Evolutionary conservation across 2,113 vertebrate species (phyloP).

Genomic region (Raja brachyura): DNA sequence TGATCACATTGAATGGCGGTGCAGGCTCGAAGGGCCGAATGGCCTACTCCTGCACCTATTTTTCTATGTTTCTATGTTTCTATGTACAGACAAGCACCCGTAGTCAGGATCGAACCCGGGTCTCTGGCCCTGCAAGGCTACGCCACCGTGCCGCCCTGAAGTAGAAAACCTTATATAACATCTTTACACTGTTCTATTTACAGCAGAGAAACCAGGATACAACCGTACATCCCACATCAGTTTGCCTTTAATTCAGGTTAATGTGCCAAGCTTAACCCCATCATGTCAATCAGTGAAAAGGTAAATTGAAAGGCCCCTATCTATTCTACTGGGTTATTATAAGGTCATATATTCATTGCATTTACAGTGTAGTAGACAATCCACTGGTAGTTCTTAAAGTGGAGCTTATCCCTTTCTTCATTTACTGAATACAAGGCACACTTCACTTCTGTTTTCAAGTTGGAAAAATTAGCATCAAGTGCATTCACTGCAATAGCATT

Average conservation of each 20-base stretch:
- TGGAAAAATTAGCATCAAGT: background rate
- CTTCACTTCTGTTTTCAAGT: background rate
- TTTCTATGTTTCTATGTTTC: no score
- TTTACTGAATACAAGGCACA: background rate
- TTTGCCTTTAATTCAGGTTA: constrained; percentile 10
- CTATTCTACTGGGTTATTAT: background rate
- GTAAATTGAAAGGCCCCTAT: background rate
- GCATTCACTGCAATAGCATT: background rate
- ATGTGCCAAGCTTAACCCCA: background rate
- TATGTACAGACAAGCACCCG: no score
- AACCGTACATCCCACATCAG: background rate
- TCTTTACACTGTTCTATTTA: background rate
- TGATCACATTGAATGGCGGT: no score
- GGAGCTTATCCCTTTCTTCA: background rate
- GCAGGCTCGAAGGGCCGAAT: no score
- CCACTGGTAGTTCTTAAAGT: background rate
- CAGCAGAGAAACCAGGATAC: background rate
- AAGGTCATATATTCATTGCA: background rate
- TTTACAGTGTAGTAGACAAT: constrained; percentile 2
- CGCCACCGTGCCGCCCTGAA: background rate
- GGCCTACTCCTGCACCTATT: no score
- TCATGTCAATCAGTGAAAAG: background rate
- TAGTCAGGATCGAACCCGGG: no score
- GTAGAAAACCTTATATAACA: background rate
- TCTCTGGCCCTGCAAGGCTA: no score